phyloP scores from a whole-genome alignment of 2,113 vertebrate genomes.

The Halichoeres trimaculatus region DNA sequence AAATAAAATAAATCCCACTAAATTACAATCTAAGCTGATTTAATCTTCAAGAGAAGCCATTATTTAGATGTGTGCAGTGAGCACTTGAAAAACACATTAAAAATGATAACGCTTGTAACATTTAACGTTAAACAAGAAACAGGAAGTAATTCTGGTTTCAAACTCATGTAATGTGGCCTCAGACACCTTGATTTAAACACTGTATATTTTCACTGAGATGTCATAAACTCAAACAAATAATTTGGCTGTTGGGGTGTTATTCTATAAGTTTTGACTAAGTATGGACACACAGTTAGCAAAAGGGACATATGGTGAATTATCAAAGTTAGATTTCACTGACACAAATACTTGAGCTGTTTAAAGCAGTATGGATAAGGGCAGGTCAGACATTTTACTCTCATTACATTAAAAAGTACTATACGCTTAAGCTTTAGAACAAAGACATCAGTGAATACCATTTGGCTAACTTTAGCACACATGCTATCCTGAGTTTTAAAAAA shows the following conservation, averaged over 20 bases:
- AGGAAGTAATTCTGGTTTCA: constrained; percentile 17
- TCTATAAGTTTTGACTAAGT: too few relatives aligned
- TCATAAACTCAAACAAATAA: neutral
- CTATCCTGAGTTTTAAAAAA: neutral
- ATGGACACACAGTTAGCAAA: neutral
- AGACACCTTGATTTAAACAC: too few relatives aligned
- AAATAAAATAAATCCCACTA: constrained; percentile 12
- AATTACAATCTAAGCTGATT: constrained; percentile 13
- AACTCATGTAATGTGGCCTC: constrained; percentile 3
- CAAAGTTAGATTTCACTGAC: too few relatives aligned
- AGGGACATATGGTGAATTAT: neutral
- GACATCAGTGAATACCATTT: neutral
- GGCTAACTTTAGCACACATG: constrained; percentile 9
- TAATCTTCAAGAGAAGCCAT: constrained; percentile 14
- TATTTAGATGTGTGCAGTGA: constrained; percentile 7
- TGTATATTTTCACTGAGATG: too few relatives aligned
- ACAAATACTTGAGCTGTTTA: too few relatives aligned
- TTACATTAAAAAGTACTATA: too few relatives aligned
- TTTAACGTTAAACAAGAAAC: neutral
- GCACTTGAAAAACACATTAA: constrained; percentile 32
- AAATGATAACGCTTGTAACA: constrained; percentile 16
- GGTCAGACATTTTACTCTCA: too few relatives aligned
- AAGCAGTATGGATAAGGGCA: too few relatives aligned
- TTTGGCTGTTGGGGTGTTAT: too few relatives aligned
- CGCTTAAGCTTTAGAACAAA: too few relatives aligned